Evolutionary conservation across 2,113 vertebrate species (phyloP).

Genomic region (Grammomys dolichurus): DNA sequence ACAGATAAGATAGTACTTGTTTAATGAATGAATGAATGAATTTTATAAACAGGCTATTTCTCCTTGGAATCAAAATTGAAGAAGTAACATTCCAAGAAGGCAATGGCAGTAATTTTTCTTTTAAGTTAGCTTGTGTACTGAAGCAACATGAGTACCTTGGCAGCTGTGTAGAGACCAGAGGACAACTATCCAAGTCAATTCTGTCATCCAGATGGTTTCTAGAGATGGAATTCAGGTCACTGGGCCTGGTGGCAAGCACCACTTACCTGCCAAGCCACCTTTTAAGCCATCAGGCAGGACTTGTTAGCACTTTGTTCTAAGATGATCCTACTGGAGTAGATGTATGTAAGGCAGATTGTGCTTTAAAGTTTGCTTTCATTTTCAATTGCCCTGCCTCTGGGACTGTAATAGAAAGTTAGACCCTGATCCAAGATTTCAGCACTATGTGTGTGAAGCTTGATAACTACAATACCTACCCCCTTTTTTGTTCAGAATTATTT

Average conservation of each 20-base stretch:
- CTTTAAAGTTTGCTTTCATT: not conserved
- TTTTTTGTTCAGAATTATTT: too few species aligned
- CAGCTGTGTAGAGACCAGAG: not conserved
- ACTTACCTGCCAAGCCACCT: not conserved
- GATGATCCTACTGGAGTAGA: not conserved
- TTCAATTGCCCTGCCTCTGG: not conserved
- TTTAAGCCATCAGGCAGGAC: not conserved
- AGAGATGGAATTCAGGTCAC: not conserved
- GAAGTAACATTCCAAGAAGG: not conserved
- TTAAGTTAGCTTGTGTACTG: not conserved
- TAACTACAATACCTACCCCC: too few species aligned
- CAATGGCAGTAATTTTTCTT: not conserved
- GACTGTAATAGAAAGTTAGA: not conserved
- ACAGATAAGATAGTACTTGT: not conserved
- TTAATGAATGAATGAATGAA: constrained; percentile 19
- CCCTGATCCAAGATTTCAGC: not conserved
- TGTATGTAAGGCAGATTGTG: not conserved
- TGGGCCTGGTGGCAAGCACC: not conserved
- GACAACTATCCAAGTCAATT: not conserved
- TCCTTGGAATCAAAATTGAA: constrained; percentile 45
- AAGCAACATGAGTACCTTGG: not conserved
- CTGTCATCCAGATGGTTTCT: not conserved
- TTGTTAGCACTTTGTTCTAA: not conserved
- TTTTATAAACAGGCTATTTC: not conserved
- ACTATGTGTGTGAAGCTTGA: not conserved